Evolutionary conservation across 92 coral and sea anemone species (phyloP), one percentile per base, ranked within the genome.

Genomic region (Heliopora coerulea): DNA sequence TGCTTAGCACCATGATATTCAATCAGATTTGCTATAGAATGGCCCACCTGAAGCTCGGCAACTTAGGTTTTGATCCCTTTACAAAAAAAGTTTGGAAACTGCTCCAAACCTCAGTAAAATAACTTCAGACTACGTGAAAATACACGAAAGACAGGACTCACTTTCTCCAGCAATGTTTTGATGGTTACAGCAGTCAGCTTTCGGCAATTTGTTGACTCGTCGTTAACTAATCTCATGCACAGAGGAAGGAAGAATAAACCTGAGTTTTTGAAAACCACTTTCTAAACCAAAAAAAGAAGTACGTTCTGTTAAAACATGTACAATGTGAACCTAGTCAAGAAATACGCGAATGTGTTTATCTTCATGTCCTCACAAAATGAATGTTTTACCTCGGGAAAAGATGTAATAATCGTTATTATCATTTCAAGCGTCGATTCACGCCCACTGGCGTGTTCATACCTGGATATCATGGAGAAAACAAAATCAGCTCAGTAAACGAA

Each of bases 181-280:
- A 95, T 86, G 41, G 91, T 78, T 14, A 81, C 79, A 12, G 96
- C 96, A 11, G 99, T 84, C 74, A 89, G 77, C 42, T 95, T 90
- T 27, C 99, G 95, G 72, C 99, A 95, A 21, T 81, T 82, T 5
- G 90, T 86, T 2, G 99, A 90, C 68, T 95, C 99, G 64, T 95
- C 99, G 69, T 95, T 95, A 42, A 95, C 91, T 42, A 95, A 83
- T 40, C 96, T 82, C 49, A 89, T 85, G 82, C 88, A 78, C 84
- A 95, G 86, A 70, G 99, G 99, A 58, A 95, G 86, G 58, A 95
- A 95, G 74, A 95, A 90, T 78, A 95, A 88, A 12, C 91, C 92
- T 30, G 99, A 85, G 60, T 87, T 72, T 13, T 76, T 68, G 56
- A 82, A 86, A 50, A 95, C 79, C 23, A 82, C 67, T 37, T 84